Evolutionary conservation across 2,113 vertebrate genomes (phyloP).

Genomic region (Cryptoleucopteryx plumbea): DNA sequence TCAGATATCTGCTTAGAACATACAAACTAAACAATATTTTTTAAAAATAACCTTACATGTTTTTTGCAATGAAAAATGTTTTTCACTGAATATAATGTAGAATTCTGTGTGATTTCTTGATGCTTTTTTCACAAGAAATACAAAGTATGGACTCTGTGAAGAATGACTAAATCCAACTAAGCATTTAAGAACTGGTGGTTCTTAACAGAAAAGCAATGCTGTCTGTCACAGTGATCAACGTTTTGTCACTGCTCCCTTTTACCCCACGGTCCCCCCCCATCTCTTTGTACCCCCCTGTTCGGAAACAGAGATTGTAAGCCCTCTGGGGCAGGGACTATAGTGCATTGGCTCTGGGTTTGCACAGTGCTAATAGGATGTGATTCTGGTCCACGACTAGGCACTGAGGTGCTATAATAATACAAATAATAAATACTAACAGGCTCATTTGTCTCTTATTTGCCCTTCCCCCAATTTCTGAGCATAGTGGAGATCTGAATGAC

Average conservation of each 20-base stretch:
- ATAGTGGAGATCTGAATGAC: background rate
- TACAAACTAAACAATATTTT: background rate
- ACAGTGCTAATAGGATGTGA: background rate
- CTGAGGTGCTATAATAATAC: conserved; percentile 37
- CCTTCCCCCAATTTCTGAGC: background rate
- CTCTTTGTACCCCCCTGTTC: background rate
- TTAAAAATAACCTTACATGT: background rate
- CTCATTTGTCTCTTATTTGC: background rate
- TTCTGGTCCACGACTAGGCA: conserved; percentile 21
- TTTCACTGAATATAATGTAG: background rate
- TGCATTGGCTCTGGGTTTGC: conserved; percentile 1
- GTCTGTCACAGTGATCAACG: background rate
- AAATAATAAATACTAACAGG: conserved; percentile 51
- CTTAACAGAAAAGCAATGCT: background rate
- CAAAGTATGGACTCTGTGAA: background rate
- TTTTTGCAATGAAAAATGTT: conserved; percentile 23
- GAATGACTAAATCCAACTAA: background rate
- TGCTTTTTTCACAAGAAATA: background rate
- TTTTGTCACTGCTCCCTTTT: background rate
- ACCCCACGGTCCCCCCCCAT: background rate
- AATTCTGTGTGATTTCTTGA: background rate
- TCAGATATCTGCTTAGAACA: background rate
- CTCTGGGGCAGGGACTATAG: background rate
- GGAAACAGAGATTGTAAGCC: conserved; percentile 37
- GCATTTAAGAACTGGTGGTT: background rate